Conservation (phyloP, 2,888 invertebrate genomes). For the Dendrolimus pini region DNA sequence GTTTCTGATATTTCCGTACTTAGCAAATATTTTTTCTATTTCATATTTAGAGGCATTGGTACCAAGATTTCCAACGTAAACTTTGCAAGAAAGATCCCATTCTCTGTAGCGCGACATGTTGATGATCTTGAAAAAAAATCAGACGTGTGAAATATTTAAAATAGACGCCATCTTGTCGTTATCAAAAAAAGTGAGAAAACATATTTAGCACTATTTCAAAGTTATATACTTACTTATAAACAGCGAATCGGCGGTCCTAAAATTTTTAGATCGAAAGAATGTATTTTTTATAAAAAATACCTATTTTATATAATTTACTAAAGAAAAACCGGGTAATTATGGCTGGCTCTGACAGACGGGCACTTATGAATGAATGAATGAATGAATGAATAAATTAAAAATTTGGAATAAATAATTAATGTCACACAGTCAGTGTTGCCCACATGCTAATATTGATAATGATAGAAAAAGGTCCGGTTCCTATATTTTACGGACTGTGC, state of each 20-base stretch:
- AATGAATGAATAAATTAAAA: too few species aligned
- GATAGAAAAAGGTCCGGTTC: too few species aligned
- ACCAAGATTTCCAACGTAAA: constrained; percentile 94
- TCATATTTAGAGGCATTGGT: constrained; percentile 94
- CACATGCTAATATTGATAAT: too few species aligned
- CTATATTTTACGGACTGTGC: too few species aligned
- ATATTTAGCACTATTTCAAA: too few species aligned
- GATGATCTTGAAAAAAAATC: constrained; percentile 14
- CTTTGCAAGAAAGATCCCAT: constrained; percentile 93
- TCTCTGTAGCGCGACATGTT: constrained; percentile 84
- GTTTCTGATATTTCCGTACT: constrained; percentile 92
- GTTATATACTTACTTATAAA: not conserved
- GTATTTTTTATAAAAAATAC: too few species aligned
- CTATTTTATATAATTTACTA: too few species aligned
- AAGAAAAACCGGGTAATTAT: too few species aligned
- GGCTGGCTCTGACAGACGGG: too few species aligned
- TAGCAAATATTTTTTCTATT: constrained; percentile 90
- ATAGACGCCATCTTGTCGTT: constrained; percentile 34
- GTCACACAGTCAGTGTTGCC: too few species aligned
- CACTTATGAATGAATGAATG: too few species aligned
- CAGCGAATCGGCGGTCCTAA: not conserved
- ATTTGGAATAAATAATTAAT: too few species aligned
- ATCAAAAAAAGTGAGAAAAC: not conserved
- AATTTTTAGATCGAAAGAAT: not conserved
- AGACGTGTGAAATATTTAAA: not conserved